Percentiles rank a stretch among this genome's conserved stretches.
Evolutionary conservation across 64 coral and sea anemone species (phyloP).

Genomic region (Montipora efflorescens): DNA sequence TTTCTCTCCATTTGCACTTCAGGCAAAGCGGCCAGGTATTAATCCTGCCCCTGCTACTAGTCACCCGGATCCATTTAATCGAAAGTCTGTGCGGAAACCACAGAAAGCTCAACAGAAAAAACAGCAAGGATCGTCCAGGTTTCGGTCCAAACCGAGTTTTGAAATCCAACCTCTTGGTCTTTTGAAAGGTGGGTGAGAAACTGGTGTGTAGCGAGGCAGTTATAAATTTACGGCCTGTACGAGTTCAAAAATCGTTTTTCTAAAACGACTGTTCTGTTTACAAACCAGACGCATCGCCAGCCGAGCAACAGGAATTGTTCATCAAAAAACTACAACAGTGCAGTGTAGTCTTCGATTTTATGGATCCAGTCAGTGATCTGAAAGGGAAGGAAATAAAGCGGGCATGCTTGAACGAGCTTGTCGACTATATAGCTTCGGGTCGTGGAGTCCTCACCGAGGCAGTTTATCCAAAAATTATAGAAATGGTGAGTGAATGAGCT

Average conservation of each 20-base stretch:
- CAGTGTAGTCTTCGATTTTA: conserved; percentile 99
- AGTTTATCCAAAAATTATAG: conserved; percentile 97
- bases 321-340: conserved; percentile 99
- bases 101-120: conserved; percentile 96
- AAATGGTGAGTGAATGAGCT: conserved; percentile 85
- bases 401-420: conserved; percentile 95
- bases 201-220: not conserved
- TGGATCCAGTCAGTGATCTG: conserved; percentile 98
- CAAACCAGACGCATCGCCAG: conserved; percentile 90
- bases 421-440: conserved; percentile 97
- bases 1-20: conserved; percentile 58
- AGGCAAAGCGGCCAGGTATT: conserved; percentile 89
- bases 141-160: conserved; percentile 90
- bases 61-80: conserved; percentile 99
- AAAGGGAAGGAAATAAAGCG: conserved; percentile 99
- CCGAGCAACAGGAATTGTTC: conserved; percentile 99
- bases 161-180: conserved; percentile 94
- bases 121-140: conserved; percentile 99
- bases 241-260: not conserved
- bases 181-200: conserved; percentile 93
- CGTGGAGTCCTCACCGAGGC: conserved; percentile 94
- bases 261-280: conserved; percentile 78
- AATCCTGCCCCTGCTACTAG: conserved; percentile 78
- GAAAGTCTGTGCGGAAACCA: conserved; percentile 99
- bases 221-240: not conserved